Evolutionary conservation across 2,113 vertebrate genomes (phyloP).

Genomic region (Notiomystis cincta): DNA sequence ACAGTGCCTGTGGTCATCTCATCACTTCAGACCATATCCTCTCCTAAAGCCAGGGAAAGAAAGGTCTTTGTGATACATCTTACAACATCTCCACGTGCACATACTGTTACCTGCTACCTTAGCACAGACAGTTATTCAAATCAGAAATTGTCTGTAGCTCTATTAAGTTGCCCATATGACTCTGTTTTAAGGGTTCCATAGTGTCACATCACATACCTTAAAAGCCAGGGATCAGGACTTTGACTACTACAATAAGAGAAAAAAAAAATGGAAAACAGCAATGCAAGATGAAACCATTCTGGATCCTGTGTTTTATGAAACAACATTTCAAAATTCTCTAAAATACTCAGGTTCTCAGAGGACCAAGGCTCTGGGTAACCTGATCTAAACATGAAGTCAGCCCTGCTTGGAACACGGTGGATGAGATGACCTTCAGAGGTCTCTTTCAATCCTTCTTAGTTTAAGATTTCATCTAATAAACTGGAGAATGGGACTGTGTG

Average conservation of each 20-base stretch:
- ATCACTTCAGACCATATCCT: not conserved
- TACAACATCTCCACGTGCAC: not conserved
- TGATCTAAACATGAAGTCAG: not conserved
- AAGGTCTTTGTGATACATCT: not conserved
- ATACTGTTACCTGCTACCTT: not conserved
- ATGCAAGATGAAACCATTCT: not conserved
- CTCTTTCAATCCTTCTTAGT: not conserved
- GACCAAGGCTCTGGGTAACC: not conserved
- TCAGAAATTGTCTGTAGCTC: not conserved
- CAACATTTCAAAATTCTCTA: not conserved
- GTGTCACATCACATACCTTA: not conserved
- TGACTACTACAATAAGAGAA: not conserved
- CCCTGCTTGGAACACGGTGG: not conserved
- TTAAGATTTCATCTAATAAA: not conserved
- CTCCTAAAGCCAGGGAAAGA: not conserved
- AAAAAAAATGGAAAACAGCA: not conserved
- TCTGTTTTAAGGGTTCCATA: not conserved
- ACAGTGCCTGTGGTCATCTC: not conserved
- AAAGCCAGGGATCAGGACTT: not conserved
- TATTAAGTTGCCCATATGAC: not conserved
- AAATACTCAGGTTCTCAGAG: not conserved
- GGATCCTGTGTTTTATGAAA: not conserved
- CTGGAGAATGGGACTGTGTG: not conserved
- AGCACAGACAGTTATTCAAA: not conserved
- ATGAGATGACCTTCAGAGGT: not conserved